These are phyloP conservation scores for Leptinotarsa tumamoca DNA, from an alignment of 2,888 invertebrate genomes.

Conservation along the genomic window DNA sequence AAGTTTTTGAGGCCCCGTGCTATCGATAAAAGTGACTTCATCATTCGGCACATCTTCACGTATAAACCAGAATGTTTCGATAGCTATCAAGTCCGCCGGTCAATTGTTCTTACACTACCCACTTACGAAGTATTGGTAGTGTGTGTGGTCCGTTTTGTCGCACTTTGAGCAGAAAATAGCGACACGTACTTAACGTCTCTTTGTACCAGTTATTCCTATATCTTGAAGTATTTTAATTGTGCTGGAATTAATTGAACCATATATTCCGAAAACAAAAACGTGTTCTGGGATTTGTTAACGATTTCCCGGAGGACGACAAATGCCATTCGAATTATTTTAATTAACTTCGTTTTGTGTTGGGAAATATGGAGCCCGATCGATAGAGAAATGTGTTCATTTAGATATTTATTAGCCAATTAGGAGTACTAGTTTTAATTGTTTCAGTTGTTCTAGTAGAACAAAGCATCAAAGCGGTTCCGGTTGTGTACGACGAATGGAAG, in stretches of 20 bases:
- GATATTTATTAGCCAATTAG: conserved; percentile 52
- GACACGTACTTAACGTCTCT: conserved; percentile 24
- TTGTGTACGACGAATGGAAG: not conserved
- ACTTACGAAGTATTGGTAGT: not conserved
- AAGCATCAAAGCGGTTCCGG: conserved; percentile 15
- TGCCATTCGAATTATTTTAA: conserved; percentile 36
- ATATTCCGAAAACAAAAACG: conserved; percentile 20
- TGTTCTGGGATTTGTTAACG: conserved; percentile 21
- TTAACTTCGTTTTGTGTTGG: conserved; percentile 26
- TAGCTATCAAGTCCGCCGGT: not conserved
- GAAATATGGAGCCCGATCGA: conserved; percentile 11
- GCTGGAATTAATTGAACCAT: conserved; percentile 21
- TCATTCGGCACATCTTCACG: not conserved
- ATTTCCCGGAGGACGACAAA: conserved; percentile 20
- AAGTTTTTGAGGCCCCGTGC: no score
- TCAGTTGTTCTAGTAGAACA: conserved; percentile 17
- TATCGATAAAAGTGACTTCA: not conserved
- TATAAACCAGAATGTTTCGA: conserved; percentile 23
- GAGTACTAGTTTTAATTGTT: conserved; percentile 41
- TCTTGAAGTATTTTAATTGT: conserved; percentile 29
- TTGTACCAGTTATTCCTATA: conserved; percentile 17
- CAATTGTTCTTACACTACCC: not conserved
- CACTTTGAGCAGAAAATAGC: conserved; percentile 24
- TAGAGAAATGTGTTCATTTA: conserved; percentile 50
- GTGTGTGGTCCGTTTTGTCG: conserved; percentile 24